Evolutionary conservation across 2,113 vertebrate species (phyloP), one percentile per base, ranked within the genome.

Genomic region (Pipra filicauda): DNA sequence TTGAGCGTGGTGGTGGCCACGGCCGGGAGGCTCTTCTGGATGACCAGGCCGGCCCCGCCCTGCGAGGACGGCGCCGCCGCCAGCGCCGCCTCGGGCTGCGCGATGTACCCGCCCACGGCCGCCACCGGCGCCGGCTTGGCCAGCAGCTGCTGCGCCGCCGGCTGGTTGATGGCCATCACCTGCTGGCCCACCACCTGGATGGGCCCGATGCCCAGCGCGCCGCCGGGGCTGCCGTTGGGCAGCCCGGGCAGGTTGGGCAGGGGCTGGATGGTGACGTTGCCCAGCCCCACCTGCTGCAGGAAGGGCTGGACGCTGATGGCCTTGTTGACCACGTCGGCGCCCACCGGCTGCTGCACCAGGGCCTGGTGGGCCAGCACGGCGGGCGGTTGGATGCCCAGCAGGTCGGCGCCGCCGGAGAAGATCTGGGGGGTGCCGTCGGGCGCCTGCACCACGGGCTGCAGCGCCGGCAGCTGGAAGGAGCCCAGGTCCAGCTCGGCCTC

Each of bases 121-220:
- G 77, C 77, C 62, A 80, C 77, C 5, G 65, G 78, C 13, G 78
- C 78, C 41, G 64, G 98, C 93, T 99, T 99, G 72, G 99, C 97
- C 59, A 99, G 94, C 79, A 99, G 98, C 85, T 98, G 99, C 84
- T 99, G 99, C 15, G 98, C 93, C 15, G 67, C 31, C 2, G 99
- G 97, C 6, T 98, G 98, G 97, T 99, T 99, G 94, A 99, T 99
- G 24, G 99, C 99, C 99, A 99, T 99, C 93, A 99, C 99, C 2
- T 99, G 98, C 84, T 99, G 99, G 12, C 99, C 99, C 0, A 99
- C 98, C 85, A 99, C 99, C 86, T 99, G 99, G 96, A 99, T 99
- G 82, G 98, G 99, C 15, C 99, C 99, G 14, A 99, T 98, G 43
- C 99, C 99, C 79, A 99, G 84, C 0, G 98, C 96, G 2, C 99